Base-by-base conservation (phyloP, 37 sponge, comb jelly and placozoan genomes). In the Mnemiopsis leidyi region DNA sequence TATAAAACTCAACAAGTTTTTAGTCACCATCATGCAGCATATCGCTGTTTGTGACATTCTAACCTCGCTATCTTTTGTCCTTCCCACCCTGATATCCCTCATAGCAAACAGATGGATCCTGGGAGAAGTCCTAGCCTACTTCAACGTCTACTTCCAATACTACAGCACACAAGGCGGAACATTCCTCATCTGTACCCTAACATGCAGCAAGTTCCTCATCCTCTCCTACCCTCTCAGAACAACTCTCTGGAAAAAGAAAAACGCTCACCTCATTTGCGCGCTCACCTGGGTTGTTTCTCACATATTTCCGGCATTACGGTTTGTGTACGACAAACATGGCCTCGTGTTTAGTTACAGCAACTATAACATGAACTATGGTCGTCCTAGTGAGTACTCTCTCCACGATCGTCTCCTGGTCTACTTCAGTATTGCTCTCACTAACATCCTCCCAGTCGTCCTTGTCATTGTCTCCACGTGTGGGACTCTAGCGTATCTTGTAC, bases 281-380 rank as follows among this genome's bases (percentile, higher is more conserved):
- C 5, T 77, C 1, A 36, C 33, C 18, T 77, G 79, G 79, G 36
- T 32, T 33, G 1, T 77, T 34, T 33, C 79, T 3, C 33, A 26
- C 1, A 32, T 77, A 5, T 77, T 31, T 20, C 79, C 79, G 2
- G 79, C 35, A 77, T 26, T 77, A 31, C 26, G 79, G 35, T 31
- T 77, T 26, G 3, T 34, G 1, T 77, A 1, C 18, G 79, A 77
- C 18, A 28, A 77, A 32, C 33, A 77, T 36, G 79, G 79, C 21
- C 79, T 77, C 0, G 79, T 77, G 1, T 77, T 77, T 36, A 77
- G 36, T 36, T 77, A 77, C 18, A 32, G 30, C 1, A 33, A 32
- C 79, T 77, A 77, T 18, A 77, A 77, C 79, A 77, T 77, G 9
- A 20, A 77, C 79, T 77, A 34, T 32, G 79, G 79, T 9, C 1